Evolutionary conservation across 2,888 invertebrate species (phyloP).

Genomic region (Chloroclystis v-ata): DNA sequence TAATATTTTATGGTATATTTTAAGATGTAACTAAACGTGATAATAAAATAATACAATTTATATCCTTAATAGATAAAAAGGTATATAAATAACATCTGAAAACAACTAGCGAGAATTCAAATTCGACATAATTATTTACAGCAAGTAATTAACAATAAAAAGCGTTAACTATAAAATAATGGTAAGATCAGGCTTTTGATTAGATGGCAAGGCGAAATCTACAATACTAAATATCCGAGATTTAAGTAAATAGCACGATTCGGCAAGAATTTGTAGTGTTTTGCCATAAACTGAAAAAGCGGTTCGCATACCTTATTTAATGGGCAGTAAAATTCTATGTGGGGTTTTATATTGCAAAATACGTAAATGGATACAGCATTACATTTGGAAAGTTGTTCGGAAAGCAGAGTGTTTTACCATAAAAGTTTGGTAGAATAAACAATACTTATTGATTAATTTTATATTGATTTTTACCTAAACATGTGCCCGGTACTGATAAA

Average conservation of each 20-base stretch:
- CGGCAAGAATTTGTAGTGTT: constrained; percentile 1
- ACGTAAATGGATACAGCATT: not conserved
- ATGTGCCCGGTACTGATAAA: too few species aligned
- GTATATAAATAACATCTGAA: constrained; percentile 23
- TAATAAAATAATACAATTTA: constrained; percentile 22
- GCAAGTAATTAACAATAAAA: constrained; percentile 26
- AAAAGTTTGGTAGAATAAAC: too few species aligned
- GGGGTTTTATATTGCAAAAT: not conserved
- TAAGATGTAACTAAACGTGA: constrained; percentile 20
- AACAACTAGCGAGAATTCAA: constrained; percentile 18
- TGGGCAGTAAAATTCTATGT: not conserved
- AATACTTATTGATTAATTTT: too few species aligned
- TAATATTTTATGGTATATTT: constrained; percentile 18
- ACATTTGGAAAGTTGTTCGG: not conserved
- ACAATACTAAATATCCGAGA: constrained; percentile 2
- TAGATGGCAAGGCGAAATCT: constrained; percentile 23
- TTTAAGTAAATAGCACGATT: constrained; percentile 1
- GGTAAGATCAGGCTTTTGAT: constrained; percentile 50
- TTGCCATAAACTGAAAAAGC: not conserved
- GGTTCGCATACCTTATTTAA: not conserved
- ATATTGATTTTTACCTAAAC: too few species aligned
- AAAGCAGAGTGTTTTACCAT: too few species aligned
- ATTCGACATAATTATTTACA: constrained; percentile 26
- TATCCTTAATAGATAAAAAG: constrained; percentile 14
- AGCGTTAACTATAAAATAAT: constrained; percentile 31